Evolutionary conservation across 2,888 invertebrate species (phyloP).

Genomic region (Prosopocoilus inquinatus): DNA sequence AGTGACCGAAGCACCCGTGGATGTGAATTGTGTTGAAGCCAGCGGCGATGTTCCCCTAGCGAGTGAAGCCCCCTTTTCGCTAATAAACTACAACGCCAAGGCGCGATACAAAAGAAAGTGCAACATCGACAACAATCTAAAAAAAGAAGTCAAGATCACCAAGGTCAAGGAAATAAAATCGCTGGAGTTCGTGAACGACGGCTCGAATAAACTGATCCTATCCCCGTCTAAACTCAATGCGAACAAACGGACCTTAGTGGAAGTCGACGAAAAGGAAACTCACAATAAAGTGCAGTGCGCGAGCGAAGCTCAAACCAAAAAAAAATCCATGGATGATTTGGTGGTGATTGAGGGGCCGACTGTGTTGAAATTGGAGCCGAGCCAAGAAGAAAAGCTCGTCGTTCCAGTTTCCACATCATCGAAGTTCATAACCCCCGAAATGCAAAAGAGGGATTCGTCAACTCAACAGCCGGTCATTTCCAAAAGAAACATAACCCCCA

Average conservation of each 20-base stretch:
- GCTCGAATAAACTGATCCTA: conserved; percentile 27
- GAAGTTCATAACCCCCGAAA: conserved; percentile 22
- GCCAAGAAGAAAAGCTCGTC: not conserved
- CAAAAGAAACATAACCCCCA: conserved; percentile 33
- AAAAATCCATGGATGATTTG: not conserved
- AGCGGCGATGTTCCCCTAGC: too few species aligned
- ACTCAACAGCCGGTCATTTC: conserved; percentile 20
- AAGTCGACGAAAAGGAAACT: conserved; percentile 4
- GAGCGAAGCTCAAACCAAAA: not conserved
- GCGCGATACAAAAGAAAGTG: conserved; percentile 35
- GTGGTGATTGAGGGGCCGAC: conserved; percentile 5
- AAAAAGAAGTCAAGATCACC: conserved; percentile 22
- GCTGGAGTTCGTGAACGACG: conserved; percentile 24
- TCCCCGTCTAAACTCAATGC: conserved; percentile 40
- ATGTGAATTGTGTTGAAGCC: conserved; percentile 4
- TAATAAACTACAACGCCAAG: conserved; percentile 30
- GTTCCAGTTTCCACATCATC: not conserved
- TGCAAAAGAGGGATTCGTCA: conserved; percentile 3
- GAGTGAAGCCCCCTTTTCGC: conserved; percentile 6
- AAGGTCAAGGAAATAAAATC: conserved; percentile 27
- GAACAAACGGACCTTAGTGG: conserved; percentile 34
- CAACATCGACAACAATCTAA: conserved; percentile 30
- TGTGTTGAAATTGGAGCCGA: too few species aligned
- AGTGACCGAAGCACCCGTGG: conserved; percentile 4
- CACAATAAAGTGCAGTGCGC: not conserved